A percentile compares a stretch with the other conserved stretches of the same genome.
These are phyloP conservation scores for Brachionus paranguensis DNA, from an alignment of 1,140 invertebrate genomes.

Conservation along the genomic window DNA sequence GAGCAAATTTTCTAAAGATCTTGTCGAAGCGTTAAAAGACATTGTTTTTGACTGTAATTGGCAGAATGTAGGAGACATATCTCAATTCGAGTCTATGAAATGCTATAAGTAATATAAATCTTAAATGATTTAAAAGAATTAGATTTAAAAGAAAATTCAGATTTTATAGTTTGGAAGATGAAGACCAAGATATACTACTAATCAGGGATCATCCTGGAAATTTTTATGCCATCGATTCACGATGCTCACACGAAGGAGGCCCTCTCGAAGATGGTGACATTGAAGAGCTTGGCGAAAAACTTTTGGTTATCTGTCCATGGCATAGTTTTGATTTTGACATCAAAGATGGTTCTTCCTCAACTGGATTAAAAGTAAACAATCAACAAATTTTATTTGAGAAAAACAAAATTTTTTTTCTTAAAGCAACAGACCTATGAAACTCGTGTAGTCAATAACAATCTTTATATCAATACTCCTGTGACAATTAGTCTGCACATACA, in stretches of 20 bases:
- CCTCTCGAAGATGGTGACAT: constrained; percentile 44
- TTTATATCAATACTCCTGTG: constrained; percentile 41
- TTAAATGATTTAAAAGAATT: too few relatives aligned
- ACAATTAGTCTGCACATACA: constrained; percentile 41
- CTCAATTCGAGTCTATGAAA: constrained; percentile 8
- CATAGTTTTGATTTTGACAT: constrained; percentile 44
- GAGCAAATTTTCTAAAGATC: constrained; percentile 1
- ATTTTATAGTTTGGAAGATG: constrained; percentile 41
- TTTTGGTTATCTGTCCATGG: constrained; percentile 43
- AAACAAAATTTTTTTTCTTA: neutral
- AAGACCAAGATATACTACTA: constrained; percentile 43
- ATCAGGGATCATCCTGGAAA: constrained; percentile 40
- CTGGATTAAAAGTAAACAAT: constrained; percentile 42
- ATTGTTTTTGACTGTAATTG: constrained; percentile 39
- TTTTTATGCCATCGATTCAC: constrained; percentile 43
- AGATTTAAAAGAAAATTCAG: neutral
- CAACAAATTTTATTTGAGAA: neutral
- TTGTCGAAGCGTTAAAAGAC: constrained; percentile 16
- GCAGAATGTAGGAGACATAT: constrained; percentile 33
- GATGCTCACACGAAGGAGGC: constrained; percentile 45
- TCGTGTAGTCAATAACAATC: constrained; percentile 40
- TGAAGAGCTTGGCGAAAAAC: constrained; percentile 43
- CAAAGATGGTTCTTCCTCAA: constrained; percentile 42
- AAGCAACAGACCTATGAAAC: constrained; percentile 36
- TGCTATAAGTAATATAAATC: neutral